Base-by-base conservation (phyloP, 2,113 vertebrate genomes). In the Terrapene triunguis region DNA sequence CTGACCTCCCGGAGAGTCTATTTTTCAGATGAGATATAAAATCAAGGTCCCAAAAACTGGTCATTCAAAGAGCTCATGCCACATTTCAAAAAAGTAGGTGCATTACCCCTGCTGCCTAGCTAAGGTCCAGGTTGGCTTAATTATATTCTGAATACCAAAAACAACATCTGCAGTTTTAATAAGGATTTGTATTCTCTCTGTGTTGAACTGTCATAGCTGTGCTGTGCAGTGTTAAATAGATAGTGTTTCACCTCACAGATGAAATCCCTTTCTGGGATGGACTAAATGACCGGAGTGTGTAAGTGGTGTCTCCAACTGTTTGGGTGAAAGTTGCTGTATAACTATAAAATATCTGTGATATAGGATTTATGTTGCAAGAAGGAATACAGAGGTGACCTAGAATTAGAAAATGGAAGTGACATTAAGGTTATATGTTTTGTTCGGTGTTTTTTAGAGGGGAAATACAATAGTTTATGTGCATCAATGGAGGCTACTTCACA, bases 401-500 rank as follows among this genome's bases (percentile, higher is more conserved):
- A 96, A 83, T 88, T 80, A 4, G 1, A 79, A 95, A 90, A 94
- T 44, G 93, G 95, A 96, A 95, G 93, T 54, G 74, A 83, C 79
- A 95, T 83, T 38, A 76, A 25, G 74, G 21, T 76, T 44, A 44
- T 22, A 44, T 76, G n/a, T 74, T 74, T 82, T 95, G 86, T 32
- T 95, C 89, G 84, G 90, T 94, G 89, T 79, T 89, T 89, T 95
- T 89, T 93, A 38, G 74, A 81, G 90, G 95, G 65, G 90, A 93
- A 95, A 47, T 38, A 4, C 65, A 92, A 82, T 89, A 38, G 48
- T 93, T 96, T 89, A 53, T 21, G 50, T 92, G 90, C 92, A 92
- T 96, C 92, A 92, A n/a, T 96, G 91, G 95, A 96, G 96, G 96
- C 85, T 65, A 51, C 85, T 97, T 87, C 91, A 92, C 84, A 93